Base-by-base conservation (phyloP, 1,140 invertebrate genomes). In the Episyrphus balteatus region DNA sequence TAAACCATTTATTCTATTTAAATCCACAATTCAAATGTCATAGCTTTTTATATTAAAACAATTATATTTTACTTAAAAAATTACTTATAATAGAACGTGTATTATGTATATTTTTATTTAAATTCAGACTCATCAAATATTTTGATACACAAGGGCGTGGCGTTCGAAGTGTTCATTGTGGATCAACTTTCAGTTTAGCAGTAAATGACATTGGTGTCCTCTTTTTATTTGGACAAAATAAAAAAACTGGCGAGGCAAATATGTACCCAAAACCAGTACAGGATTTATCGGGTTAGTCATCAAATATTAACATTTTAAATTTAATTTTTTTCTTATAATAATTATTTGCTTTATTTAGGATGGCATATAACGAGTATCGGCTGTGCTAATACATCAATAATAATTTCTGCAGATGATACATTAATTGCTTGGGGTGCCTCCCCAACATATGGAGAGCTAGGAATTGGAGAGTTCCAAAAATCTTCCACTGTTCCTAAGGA, bases 241-340 rank as follows among this genome's bases (percentile, higher is more conserved):
- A 93, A 65, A 80, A 88, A 26, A 86, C 87, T 2, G 92, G 92
- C 0, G 91, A 95, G 63, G 92, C 91, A 1, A 92, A 91, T 55
- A 95, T 96, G 92, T 96, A 96, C 66, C 92, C 92, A 0, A 95
- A 96, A 68, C 88, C 90, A 6, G 83, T 96, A 3, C 88, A 89
- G 56, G 92, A 96, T 72, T 70, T 96, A 2, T 80, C 82, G 53
- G 90, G 74, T 72, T 53, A 55, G 57, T 55, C 11, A 13, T 15
- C 12, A n/a, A 14, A 5, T 3, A 26, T 8, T 5, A 5, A 26
- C 21, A 26, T 26, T 26, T 26, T 26, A 26, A 36, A 36, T 12
- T 36, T 11, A 38, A 31, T 11, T 36, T 49, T 2, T 14, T 44
- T 36, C 7, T 44, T 36, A 37, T 26, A 32, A 43, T 37, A 19